Evolutionary conservation across 2,113 vertebrate genomes (phyloP).

Genomic region (Myotis brandtii): DNA sequence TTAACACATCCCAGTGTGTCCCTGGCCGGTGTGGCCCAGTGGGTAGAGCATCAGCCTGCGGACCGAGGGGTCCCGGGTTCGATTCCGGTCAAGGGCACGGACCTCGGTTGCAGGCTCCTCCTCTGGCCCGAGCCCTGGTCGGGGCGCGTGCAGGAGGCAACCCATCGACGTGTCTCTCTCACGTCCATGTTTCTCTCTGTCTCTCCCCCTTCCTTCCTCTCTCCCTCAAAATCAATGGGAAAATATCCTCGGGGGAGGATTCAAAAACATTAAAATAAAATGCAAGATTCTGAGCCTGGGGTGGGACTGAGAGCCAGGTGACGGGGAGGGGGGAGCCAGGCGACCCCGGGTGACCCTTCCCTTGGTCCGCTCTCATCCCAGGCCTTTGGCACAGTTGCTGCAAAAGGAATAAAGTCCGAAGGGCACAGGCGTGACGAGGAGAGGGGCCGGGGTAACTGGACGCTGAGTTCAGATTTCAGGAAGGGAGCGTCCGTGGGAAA

Average conservation of each 20-base stretch:
- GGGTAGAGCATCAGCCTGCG: no score
- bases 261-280: no score
- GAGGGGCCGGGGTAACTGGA: neutral
- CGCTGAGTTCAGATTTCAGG: neutral
- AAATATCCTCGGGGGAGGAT: no score
- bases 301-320: neutral
- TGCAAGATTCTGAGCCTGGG: neutral
- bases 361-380: neutral
- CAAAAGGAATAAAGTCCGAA: neutral
- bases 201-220: no score
- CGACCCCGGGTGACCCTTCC: neutral
- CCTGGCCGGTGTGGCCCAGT: no score
- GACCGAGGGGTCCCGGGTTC: no score
- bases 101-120: no score
- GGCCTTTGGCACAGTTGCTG: neutral
- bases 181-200: no score
- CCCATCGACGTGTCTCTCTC: no score
- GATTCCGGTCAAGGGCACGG: no score
- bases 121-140: accelerated
- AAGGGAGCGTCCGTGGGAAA: neutral
- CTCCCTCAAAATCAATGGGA: no score
- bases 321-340: accelerated
- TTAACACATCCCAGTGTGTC: neutral
- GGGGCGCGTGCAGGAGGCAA: no score
- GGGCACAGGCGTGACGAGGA: neutral